These are phyloP conservation scores for Ancistrus triradiatus DNA, from an alignment of 2,113 vertebrate species.

Conservation along the genomic window DNA sequence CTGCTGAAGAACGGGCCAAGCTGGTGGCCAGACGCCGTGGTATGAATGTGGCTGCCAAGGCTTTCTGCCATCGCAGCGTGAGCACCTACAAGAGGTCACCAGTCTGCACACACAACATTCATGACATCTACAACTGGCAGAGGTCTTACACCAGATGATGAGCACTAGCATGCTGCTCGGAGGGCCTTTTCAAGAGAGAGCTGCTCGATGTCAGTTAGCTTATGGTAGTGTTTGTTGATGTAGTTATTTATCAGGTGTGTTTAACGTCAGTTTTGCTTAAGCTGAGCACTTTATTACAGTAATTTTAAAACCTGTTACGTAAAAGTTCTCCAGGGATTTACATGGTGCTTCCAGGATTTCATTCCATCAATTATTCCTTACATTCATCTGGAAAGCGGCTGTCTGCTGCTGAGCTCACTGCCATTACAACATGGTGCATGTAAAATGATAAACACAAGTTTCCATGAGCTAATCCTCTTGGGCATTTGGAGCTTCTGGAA, in stretches of 20 bases:
- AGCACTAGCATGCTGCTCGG: neutral
- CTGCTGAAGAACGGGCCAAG: slow-evolving; percentile 69
- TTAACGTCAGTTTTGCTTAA: neutral
- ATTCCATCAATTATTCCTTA: slow-evolving; percentile 1
- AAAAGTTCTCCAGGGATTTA: neutral
- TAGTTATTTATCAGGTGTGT: neutral
- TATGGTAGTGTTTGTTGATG: neutral
- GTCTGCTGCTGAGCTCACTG: slow-evolving; percentile 14
- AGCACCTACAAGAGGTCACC: slow-evolving; percentile 69
- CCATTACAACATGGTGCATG: slow-evolving; percentile 12
- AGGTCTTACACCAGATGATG: slow-evolving; percentile 76
- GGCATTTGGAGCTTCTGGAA: slow-evolving; percentile 4
- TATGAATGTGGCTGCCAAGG: slow-evolving; percentile 48
- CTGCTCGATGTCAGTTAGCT: too few relatives aligned
- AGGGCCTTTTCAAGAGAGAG: too few relatives aligned
- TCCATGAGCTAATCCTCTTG: slow-evolving; percentile 23
- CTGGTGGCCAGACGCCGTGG: slow-evolving; percentile 61
- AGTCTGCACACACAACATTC: slow-evolving; percentile 74
- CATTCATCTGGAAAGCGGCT: neutral
- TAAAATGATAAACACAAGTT: slow-evolving; percentile 24
- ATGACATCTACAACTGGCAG: slow-evolving; percentile 76
- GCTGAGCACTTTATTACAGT: neutral
- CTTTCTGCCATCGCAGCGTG: slow-evolving; percentile 65
- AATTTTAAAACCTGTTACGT: neutral
- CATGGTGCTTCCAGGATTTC: slow-evolving; percentile 6